phyloP scores from a whole-genome alignment of 2,888 invertebrate species.

The Apotomis capreana region DNA sequence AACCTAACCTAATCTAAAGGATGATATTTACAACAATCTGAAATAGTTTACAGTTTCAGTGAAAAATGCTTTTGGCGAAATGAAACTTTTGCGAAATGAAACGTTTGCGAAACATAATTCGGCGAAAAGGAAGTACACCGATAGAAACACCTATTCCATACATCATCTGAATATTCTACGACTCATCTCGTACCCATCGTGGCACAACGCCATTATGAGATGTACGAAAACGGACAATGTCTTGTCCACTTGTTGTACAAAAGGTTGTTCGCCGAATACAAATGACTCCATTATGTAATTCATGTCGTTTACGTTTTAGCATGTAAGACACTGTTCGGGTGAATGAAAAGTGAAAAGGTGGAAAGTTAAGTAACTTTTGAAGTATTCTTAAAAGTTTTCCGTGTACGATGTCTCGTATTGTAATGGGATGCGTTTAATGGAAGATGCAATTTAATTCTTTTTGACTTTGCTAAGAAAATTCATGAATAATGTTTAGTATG shows the following conservation, averaged over 20 bases:
- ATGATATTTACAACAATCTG: no score
- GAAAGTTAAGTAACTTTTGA: constrained; percentile 33
- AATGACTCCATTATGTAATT: constrained; percentile 37
- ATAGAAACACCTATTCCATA: not conserved
- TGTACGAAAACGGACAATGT: constrained; percentile 26
- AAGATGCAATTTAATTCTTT: not conserved
- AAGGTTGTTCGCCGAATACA: constrained; percentile 32
- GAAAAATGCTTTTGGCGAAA: no score
- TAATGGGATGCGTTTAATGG: not conserved
- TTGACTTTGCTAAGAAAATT: not conserved
- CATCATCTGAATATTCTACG: not conserved
- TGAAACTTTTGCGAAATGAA: no score
- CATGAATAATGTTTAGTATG: no score
- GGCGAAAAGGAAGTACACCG: no score
- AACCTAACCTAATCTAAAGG: no score
- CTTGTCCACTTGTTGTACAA: constrained; percentile 27
- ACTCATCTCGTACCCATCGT: constrained; percentile 4
- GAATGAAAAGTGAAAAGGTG: constrained; percentile 39
- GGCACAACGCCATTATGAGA: constrained; percentile 5
- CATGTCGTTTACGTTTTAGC: constrained; percentile 22
- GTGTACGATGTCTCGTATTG: not conserved
- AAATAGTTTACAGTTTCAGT: no score
- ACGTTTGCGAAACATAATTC: no score
- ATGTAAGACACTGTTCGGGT: constrained; percentile 26
- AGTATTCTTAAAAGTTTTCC: not conserved